Percentiles rank a stretch among this genome's conserved stretches.
Conservation (phyloP, 2,113 vertebrate species). For the Paradisaea rubra region DNA sequence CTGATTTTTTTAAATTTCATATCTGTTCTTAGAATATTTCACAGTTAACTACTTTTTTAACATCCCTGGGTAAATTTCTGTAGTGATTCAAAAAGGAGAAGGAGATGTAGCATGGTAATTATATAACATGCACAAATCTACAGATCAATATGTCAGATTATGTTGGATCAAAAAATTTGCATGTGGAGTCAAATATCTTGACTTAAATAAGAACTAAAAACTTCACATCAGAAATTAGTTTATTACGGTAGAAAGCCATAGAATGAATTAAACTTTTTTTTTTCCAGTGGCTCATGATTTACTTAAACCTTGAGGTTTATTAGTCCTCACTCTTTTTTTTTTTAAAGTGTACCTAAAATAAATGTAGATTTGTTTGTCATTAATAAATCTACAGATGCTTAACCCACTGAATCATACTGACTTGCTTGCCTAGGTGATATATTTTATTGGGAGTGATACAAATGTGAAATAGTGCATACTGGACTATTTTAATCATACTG, state of each 20-base stretch:
- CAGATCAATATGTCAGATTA: neutral
- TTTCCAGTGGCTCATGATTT: neutral
- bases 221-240: neutral
- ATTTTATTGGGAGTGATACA: neutral
- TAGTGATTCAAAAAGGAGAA: neutral
- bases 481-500: neutral
- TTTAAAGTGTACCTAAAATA: neutral
- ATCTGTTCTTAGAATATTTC: neutral
- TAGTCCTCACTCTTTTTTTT: neutral
- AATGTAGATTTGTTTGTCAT: neutral
- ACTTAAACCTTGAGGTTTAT: neutral
- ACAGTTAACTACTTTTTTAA: neutral
- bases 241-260: neutral
- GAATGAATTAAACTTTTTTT: neutral
- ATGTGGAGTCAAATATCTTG: neutral
- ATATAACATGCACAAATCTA: neutral
- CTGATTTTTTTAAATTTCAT: fast-evolving
- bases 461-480: neutral
- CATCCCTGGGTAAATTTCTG: neutral
- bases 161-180: neutral
- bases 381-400: neutral
- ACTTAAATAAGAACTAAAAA: neutral
- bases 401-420: neutral
- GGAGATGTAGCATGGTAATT: neutral
- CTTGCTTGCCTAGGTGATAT: neutral